Base-by-base conservation (phyloP, 2,888 invertebrate genomes). In the Celastrina argiolus region DNA sequence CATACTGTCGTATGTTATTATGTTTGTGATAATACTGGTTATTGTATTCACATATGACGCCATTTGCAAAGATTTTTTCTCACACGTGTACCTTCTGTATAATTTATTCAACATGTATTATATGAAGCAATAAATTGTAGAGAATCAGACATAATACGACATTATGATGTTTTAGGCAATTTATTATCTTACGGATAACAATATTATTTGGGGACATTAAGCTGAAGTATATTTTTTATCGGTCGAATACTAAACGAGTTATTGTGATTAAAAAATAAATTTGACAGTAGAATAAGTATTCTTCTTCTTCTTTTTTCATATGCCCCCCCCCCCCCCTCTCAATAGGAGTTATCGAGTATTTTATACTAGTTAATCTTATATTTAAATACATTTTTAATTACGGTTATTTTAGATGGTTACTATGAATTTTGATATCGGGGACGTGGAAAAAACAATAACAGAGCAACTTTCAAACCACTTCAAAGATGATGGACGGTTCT, bases 1-100 rank as follows among this genome's bases (percentile, higher is more conserved):
- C 39, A 39, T 18, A 61, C 36, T 61, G 61, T 61, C 61, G 8
- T 61, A 61, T 61, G 14, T 36, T 31, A 61, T 59, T 22, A 22
- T 61, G 14, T 36, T 14, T 16, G 18, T 36, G 31, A 51, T 31
- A 22, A 51, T 51, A 51, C 51, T 51, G 51, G 51, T 51, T 51
- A 45, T 45, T 22, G 3, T 12, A 22, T 18, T 45, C 22, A 51
- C 51, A 51, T 16, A 45, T 51, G 51, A 51, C 51, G 51, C 12
- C 22, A 51, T 51, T 51, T 51, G 51, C 51, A 51, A 51, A 51
- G 10, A 51, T 51, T 51, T 10, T 51, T 51, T 51, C 51, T 51
- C 51, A 51, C 51, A 22, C 12, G 51, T 26, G 51, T 51, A 12
- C 12, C 4, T 51, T 51, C 12, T 51, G 51, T 18, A 1, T 51